These are phyloP conservation scores for Spondyliosoma cantharus DNA, from an alignment of 2,797 vertebrate genomes.

Conservation along the genomic window DNA sequence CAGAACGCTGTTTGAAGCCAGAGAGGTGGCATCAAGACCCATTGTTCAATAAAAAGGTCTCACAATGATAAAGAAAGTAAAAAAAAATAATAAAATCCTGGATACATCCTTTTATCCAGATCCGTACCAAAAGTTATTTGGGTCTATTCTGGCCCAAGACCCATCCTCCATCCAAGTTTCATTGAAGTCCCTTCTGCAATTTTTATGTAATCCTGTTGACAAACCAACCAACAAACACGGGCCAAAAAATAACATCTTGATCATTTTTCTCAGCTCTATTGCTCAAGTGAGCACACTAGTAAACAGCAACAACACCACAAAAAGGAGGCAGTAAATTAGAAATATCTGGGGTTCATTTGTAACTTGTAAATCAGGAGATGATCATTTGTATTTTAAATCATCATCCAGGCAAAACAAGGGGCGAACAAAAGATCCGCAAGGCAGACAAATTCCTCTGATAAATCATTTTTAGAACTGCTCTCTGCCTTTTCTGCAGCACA, in stretches of 20 bases:
- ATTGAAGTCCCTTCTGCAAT: too few species aligned
- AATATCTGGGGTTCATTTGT: conserved; percentile 38
- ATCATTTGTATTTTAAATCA: conserved; percentile 18
- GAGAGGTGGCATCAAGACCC: too few species aligned
- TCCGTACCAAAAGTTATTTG: too few species aligned
- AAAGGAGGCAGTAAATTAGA: conserved; percentile 6
- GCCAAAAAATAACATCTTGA: background rate
- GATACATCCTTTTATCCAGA: too few species aligned
- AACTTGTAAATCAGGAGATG: conserved; percentile 27
- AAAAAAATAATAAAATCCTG: too few species aligned
- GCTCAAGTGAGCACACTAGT: background rate
- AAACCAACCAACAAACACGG: too few species aligned
- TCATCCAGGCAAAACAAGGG: background rate
- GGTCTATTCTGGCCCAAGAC: too few species aligned
- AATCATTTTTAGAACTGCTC: conserved; percentile 1
- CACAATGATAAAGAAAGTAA: too few species aligned
- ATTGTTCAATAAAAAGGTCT: too few species aligned
- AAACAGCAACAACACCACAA: background rate
- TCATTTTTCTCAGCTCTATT: conserved; percentile 1
- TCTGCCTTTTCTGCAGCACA: conserved; percentile 11
- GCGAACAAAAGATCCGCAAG: background rate
- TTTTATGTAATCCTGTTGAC: too few species aligned
- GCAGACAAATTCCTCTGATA: background rate
- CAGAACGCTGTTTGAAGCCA: too few species aligned
- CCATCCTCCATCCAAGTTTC: too few species aligned